Base-by-base conservation (phyloP, 2,113 vertebrate genomes). In the Cariama cristata region DNA sequence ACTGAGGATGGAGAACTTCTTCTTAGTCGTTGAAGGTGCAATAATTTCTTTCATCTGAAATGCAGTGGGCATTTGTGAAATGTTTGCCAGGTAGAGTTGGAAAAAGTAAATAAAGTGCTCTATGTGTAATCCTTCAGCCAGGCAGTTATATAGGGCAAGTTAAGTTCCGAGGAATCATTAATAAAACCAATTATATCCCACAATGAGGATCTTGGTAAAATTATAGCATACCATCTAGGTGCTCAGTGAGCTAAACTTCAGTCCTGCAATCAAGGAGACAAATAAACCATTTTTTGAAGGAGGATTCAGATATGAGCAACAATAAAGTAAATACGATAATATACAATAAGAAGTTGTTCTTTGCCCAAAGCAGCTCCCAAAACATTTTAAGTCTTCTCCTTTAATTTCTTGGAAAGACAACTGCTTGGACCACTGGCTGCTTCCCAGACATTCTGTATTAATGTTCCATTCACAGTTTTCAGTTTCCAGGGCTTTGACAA, bases 361-460 rank as follows among this genome's bases (percentile, higher is more conserved):
- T 68, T 75, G 16, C 10, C n/a, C 62, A 72, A 59, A 82, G 73
- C 52, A 55, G 22, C 87, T 94, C 47, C 5, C 3, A 67, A 91
- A 87, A 30, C 15, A 47, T 77, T 66, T 91, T 35, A 79, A 82
- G 21, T 47, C 35, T 86, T 90, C 64, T 85, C 32, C 53, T 88
- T 86, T 81, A 79, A 59, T 95, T 95, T 83, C 75, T 86, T 94
- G 60, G 63, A 62, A 82, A 85, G 77, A 64, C 59, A 94, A 69
- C 53, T 73, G 58, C 35, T 74, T 89, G 68, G 75, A 44, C 73
- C 88, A 95, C 64, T 80, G 91, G 23, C 73, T 89, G n/a, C n/a
- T 97, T 95, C 90, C 60, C 62, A 90, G 56, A 44, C 24, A 56
- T 35, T 79, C 66, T 67, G 6, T 93, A 79, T 87, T 94, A 97